Base-by-base conservation (phyloP, 2,888 invertebrate species). In the Oscheius sp. region DNA sequence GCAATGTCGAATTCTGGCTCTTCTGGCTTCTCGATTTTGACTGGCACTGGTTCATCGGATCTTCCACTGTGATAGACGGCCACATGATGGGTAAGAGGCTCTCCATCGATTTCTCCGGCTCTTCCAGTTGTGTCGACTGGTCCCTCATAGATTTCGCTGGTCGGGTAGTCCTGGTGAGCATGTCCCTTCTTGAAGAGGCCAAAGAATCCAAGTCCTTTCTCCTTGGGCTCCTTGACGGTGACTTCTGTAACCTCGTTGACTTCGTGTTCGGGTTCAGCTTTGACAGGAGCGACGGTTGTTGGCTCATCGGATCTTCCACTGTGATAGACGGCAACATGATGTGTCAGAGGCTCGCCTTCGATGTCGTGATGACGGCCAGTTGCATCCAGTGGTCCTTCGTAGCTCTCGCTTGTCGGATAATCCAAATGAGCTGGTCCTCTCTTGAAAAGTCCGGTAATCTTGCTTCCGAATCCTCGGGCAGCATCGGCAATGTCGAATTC, bases 91-190 rank as follows among this genome's bases (percentile, higher is more conserved):
- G 74, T 72, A 55, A 83, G 53, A 21, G 77, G 76, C 12, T 63
- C 21, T 27, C 70, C 77, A 16, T 76, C 77, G n/a, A 82, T 61
- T 16, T 82, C 77, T 43, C 29, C 27, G 13, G 58, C 41, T 41
- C 73, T 68, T 13, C 59, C 69, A 43, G 78, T 81, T 27, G 74
- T 49, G 25, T 76, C 75, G 25, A 73, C 18, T 21, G 76, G 80
- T 55, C 81, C 81, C 43, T 74, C 73, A 72, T 73, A 81, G 52
- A 35, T 29, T n/a, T 79, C 81, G 29, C 68, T 73, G 35, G 72
- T 70, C 13, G 80, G 80, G 68, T 80, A 80, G 56, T 80, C 80
- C 18, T 61, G 75, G 46, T 78, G 78, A 35, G 79, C 73, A n/a
- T 75, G 72, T 12, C 75, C 66, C 25, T 70, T 69, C 69, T 80